A percentile compares a stretch with the other conserved stretches of the same genome.
These are phyloP conservation scores for Eudasyphora cyanicolor DNA, from an alignment of 2,888 invertebrate genomes.

Conservation along the genomic window DNA sequence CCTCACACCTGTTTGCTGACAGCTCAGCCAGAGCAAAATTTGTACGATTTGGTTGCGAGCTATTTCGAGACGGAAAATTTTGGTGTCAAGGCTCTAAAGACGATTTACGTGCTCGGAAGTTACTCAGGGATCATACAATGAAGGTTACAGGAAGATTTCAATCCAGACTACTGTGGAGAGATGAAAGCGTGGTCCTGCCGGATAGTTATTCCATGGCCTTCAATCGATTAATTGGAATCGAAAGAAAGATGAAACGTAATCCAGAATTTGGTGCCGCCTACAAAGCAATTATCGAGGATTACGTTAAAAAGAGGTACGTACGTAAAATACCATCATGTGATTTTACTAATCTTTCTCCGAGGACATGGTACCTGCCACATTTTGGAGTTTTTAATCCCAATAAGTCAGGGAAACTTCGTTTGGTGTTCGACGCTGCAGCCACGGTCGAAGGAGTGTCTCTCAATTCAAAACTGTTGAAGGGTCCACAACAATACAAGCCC, in stretches of 20 bases:
- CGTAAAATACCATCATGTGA: conserved; percentile 28
- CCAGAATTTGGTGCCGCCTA: conserved; percentile 45
- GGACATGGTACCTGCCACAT: not conserved
- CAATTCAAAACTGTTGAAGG: too few species aligned
- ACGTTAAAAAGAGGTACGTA: conserved; percentile 48
- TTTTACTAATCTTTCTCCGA: not conserved
- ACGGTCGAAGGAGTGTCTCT: too few species aligned
- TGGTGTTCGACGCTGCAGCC: not conserved
- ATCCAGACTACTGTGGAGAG: conserved; percentile 6
- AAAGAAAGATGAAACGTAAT: conserved; percentile 52
- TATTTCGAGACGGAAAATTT: conserved; percentile 36
- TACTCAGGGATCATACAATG: not conserved
- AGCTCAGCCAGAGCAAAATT: not conserved
- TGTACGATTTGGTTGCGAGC: not conserved
- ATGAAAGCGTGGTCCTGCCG: not conserved
- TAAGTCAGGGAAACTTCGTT: not conserved
- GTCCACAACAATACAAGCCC: conserved; percentile 12
- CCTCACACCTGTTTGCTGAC: not conserved
- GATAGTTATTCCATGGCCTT: conserved; percentile 26
- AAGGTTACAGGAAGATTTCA: conserved; percentile 12
- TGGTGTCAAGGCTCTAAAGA: conserved; percentile 47
- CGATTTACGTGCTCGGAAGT: not conserved
- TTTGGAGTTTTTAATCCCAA: not conserved
- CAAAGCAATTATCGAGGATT: conserved; percentile 31
- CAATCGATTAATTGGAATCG: conserved; percentile 45